Base-by-base conservation (phyloP, 2,113 vertebrate genomes). In the Melanerpes aurifrons region DNA sequence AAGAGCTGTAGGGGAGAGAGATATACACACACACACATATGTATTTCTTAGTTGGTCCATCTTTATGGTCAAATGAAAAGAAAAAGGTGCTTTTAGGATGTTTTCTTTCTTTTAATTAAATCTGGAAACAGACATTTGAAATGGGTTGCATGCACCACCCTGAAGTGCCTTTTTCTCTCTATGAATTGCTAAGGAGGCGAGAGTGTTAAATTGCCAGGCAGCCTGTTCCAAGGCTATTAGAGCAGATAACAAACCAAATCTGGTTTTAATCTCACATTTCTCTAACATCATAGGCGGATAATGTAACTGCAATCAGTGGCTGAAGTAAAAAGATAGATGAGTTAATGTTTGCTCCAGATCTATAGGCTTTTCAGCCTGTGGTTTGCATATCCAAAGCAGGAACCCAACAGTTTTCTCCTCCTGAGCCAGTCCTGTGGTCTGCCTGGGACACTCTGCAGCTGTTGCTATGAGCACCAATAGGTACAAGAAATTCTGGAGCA, bases 61-160 rank as follows among this genome's bases (percentile, higher is more conserved):
- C 43, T 80, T 91, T 50, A 40, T 12, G 43, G 37, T 43, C 0
- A 0, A 74, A 74, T 26, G 20, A 72, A 76, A 87, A 84, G 15
- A 63, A 67, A 62, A 69, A 70, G 26, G 11, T 28, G 47, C 45
- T 62, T 89, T 86, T 67, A 74, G 57, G 29, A 28, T 50, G 54
- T 16, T 8, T 82, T 82, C 91, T 85, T 8, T 82, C 80, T 92
- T 85, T 70, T 58, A 45, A 45, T 45, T 77, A 76, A 87, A 71
- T 61, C 47, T 14, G 70, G 69, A 82, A 71, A 24, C 0, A 85
- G 29, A 40, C 12, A 15, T 64, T 82, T 73, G 1, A 84, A 85
- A 85, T 59, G 4, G 29, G 54, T 79, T 69, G 40, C n/a, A 25
- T 19, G 45, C 28, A 63, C 59, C 35, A 79, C 2, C 7, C 15